These are phyloP conservation scores for Venturia canescens DNA, from an alignment of 1,140 invertebrate species.

Conservation along the genomic window DNA sequence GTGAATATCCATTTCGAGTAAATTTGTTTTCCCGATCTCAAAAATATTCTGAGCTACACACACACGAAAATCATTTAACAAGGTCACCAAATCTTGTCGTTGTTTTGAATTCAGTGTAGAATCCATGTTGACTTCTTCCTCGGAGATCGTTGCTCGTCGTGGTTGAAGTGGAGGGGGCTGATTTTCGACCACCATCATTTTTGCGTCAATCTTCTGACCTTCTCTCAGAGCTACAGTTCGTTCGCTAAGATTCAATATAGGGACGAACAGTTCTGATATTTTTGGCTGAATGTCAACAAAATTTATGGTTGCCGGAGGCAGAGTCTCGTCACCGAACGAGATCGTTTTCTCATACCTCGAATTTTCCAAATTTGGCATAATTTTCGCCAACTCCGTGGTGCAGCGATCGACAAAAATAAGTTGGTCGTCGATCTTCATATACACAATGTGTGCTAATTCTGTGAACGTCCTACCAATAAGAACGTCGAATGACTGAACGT, in stretches of 20 bases:
- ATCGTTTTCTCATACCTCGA: neutral
- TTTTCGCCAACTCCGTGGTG: neutral
- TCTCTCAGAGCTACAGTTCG: neutral
- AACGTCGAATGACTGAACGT: conserved; percentile 50
- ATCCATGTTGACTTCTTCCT: neutral
- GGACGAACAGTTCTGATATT: neutral
- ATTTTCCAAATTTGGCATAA: neutral
- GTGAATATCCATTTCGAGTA: conserved; percentile 52
- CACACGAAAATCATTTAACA: conserved; percentile 34
- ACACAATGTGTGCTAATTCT: conserved; percentile 47
- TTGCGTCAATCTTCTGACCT: neutral
- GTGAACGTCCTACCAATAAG: conserved; percentile 51
- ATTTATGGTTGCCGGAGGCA: conserved; percentile 47
- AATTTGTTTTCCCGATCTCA: conserved; percentile 43
- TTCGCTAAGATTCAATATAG: neutral
- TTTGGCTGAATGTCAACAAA: conserved; percentile 32
- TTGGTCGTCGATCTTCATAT: conserved; percentile 46
- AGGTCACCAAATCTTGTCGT: neutral
- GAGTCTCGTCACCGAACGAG: neutral
- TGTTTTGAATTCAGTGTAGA: neutral
- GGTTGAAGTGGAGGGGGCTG: neutral
- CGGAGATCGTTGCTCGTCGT: neutral
- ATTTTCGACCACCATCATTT: neutral
- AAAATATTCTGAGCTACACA: conserved; percentile 49
- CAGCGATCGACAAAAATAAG: conserved; percentile 41